These are phyloP conservation scores for Laothoe populi DNA, from an alignment of 2,888 invertebrate genomes.

Conservation along the genomic window DNA sequence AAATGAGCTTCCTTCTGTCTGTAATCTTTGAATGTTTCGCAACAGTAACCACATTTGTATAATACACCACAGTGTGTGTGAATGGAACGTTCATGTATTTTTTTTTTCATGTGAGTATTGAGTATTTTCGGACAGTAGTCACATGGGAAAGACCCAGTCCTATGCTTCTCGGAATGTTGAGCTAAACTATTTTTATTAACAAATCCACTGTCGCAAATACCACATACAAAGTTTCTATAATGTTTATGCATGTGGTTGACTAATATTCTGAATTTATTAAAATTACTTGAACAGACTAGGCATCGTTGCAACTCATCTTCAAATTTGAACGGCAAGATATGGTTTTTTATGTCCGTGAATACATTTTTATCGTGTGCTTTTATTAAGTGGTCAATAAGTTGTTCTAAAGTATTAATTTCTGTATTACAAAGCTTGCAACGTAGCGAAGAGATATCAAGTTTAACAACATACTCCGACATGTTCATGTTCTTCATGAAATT, in stretches of 20 bases:
- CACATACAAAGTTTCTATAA: slow-evolving; percentile 58
- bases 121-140: slow-evolving; percentile 66
- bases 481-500: slow-evolving; percentile 50
- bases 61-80: slow-evolving; percentile 36
- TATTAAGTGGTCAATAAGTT: slow-evolving; percentile 40
- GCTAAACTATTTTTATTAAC: slow-evolving; percentile 34
- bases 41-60: slow-evolving; percentile 53
- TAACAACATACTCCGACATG: slow-evolving; percentile 53
- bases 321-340: slow-evolving; percentile 58
- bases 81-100: slow-evolving; percentile 58
- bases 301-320: slow-evolving; percentile 40
- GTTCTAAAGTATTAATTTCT: slow-evolving; percentile 39
- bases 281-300: slow-evolving; percentile 33
- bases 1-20: slow-evolving; percentile 47
- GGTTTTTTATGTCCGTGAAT: slow-evolving; percentile 44
- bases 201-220: slow-evolving; percentile 51
- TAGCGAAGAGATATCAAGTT: slow-evolving; percentile 55
- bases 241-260: slow-evolving; percentile 59
- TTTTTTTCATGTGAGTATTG: slow-evolving; percentile 60
- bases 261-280: slow-evolving; percentile 36
- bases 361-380: slow-evolving; percentile 42
- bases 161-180: slow-evolving; percentile 39
- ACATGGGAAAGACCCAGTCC: slow-evolving; percentile 48
- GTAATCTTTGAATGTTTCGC: slow-evolving; percentile 50
- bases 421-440: slow-evolving; percentile 37